Conservation (phyloP, 2,797 vertebrate species). For the Coranthus polyacanthus region DNA sequence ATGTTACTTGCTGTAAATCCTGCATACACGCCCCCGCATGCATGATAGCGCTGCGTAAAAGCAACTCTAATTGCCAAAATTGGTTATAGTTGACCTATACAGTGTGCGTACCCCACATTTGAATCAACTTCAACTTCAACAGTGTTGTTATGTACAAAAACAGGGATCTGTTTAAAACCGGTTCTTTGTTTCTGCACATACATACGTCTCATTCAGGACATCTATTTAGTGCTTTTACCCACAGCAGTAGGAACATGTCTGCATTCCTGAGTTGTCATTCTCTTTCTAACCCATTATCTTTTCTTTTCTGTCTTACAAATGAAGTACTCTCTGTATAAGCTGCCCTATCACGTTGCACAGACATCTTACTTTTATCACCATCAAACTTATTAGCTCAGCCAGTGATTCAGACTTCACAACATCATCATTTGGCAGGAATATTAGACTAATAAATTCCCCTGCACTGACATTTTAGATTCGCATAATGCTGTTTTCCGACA, state of each 20-base stretch:
- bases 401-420: slow-evolving; percentile 14
- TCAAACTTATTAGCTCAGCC: background rate
- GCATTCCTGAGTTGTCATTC: background rate
- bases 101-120: no score
- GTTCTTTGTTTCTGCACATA: background rate
- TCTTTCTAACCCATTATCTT: background rate
- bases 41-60: no score
- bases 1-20: no score
- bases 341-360: background rate
- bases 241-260: slow-evolving; percentile 3
- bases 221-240: slow-evolving; percentile 11
- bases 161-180: background rate
- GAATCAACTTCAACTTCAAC: no score
- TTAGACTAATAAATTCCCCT: slow-evolving; percentile 17
- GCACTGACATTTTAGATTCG: slow-evolving; percentile 10
- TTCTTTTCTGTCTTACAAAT: background rate
- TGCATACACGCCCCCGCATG: no score
- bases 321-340: background rate
- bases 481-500: slow-evolving; percentile 13
- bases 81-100: no score
- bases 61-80: no score
- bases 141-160: no score
- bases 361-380: background rate
- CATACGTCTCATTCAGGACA: no score
- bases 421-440: slow-evolving; percentile 33